Evolutionary conservation across 2,113 vertebrate species (phyloP), one percentile per base, ranked within the genome.

Genomic region (Nicator chloris): DNA sequence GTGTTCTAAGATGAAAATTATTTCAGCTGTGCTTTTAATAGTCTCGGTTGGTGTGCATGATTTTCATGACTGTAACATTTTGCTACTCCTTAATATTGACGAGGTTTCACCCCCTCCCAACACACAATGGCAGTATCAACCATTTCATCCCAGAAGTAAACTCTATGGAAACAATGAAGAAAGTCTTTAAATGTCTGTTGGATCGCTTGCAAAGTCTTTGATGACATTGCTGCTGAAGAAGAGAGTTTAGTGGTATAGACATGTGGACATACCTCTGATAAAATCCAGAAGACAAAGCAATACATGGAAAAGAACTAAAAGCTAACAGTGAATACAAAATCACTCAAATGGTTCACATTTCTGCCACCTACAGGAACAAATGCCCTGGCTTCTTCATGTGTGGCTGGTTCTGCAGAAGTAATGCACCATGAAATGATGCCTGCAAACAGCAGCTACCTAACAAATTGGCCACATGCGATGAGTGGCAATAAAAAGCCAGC

Each of bases 401-500:
- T 13, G 37, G n/a, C 45, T 87, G 49, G 33, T 13, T 85, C 42
- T 78, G 60, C 81, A 87, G 93, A 70, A 56, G 47, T 70, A 96
- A 90, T 31, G 40, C 53, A 54, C n/a, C 70, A 40, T 63, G 47
- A 79, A 77, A 97, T 23, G 54, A 78, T 69, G 77, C 51, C 84
- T 75, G 78, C 35, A 79, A 92, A 88, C 26, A 59, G 37, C 47
- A 85, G 65, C 30, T 50, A 80, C 65, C 47, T 50, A 89, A 83
- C 14, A 9, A 86, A 83, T 49, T 90, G 77, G 44, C 45, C 26
- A 53, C 47, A 63, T 21, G 17, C 1, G 1, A 60, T 4, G 56
- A 51, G 7, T 51, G 76, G 86, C 89, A 96, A 90, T 64, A 90
- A 92, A 94, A 95, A 76, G 31, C 65, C 86, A 40, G 47, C 35